Evolutionary conservation across 2,113 vertebrate genomes (phyloP).

Genomic region (Elaphurus davidianus): DNA sequence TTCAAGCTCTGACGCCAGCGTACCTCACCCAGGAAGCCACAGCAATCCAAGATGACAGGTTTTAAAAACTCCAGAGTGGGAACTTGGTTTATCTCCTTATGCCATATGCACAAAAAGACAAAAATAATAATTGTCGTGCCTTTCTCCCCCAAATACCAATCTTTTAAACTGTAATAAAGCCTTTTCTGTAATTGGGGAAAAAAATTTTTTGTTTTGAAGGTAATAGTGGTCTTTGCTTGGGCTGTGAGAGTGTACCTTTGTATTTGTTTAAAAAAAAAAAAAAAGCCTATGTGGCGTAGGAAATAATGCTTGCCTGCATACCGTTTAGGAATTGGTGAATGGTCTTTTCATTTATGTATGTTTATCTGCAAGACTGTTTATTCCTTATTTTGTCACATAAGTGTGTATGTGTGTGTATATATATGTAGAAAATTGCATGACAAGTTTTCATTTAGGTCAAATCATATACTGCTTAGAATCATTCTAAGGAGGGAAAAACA

Average conservation of each 20-base stretch:
- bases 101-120: conserved; percentile 44
- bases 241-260: conserved; percentile 66
- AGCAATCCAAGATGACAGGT: conserved; percentile 65
- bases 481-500: not conserved
- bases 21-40: conserved; percentile 65
- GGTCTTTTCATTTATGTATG: conserved; percentile 46
- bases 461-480: not conserved
- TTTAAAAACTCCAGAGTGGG: conserved; percentile 70
- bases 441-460: conserved; percentile 11
- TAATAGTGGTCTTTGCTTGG: conserved; percentile 9
- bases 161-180: conserved; percentile 67
- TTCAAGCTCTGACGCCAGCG: conserved; percentile 85
- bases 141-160: conserved; percentile 61
- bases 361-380: not conserved
- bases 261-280: conserved; percentile 53
- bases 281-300: conserved; percentile 40
- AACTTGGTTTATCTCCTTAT: conserved; percentile 55
- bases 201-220: not conserved
- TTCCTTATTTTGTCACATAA: conserved; percentile 2
- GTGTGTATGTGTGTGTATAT: not conserved
- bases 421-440: conserved; percentile 28
- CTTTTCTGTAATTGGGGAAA: conserved; percentile 37
- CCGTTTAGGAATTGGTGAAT: conserved; percentile 45
- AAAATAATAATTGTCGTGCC: conserved; percentile 72
- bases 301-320: conserved; percentile 30